Evolutionary conservation across 1,140 invertebrate species (phyloP), one percentile per base, ranked within the genome.

Genomic region (Pentalonia nigronervosa): DNA sequence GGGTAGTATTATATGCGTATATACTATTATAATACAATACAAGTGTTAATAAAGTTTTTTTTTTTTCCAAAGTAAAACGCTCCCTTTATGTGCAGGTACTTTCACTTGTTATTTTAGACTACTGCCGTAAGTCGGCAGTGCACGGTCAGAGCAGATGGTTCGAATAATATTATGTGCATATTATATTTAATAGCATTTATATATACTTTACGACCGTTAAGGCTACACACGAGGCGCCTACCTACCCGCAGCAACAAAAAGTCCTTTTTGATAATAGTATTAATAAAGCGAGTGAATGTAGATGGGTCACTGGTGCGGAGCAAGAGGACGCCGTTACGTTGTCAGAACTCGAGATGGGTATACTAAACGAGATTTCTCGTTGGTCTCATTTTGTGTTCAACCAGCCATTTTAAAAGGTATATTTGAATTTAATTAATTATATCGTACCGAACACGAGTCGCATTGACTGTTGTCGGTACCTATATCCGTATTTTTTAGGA

Each of bases 361-460:
- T 34, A n/a, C 60, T 76, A 76, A 76, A 76, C n/a, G 60, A 76
- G 60, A 76, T 76, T 76, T n/a, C 60, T 30, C 60, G 60, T n/a
- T n/a, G 60, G 60, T n/a, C 30, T 76, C 30, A 11, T 76, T 76
- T 76, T 76, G n/a, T 76, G 30, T 76, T 76, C 30, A 76, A 76
- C 60, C 60, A n/a, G 4, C 60, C 60, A 76, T 76, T 76, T 76
- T 76, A 76, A 76, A 76, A 76, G 60, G 60, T 34, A 76, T 30
- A 76, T 76, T 76, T 76, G 60, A n/a, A 76, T 76, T 76, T 76
- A 76, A 76, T 76, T 76, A 76, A 76, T 76, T 76, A 76, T 14
- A 76, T n/a, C 6, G 60, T 60, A n/a, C 60, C n/a, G 60, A 76
- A 76, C 60, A 30, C 60, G 17, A n/a, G n/a, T 76, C 17, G 30